These are phyloP conservation scores for Patella caerulea DNA, from an alignment of 2,888 invertebrate genomes.

Conservation along the genomic window DNA sequence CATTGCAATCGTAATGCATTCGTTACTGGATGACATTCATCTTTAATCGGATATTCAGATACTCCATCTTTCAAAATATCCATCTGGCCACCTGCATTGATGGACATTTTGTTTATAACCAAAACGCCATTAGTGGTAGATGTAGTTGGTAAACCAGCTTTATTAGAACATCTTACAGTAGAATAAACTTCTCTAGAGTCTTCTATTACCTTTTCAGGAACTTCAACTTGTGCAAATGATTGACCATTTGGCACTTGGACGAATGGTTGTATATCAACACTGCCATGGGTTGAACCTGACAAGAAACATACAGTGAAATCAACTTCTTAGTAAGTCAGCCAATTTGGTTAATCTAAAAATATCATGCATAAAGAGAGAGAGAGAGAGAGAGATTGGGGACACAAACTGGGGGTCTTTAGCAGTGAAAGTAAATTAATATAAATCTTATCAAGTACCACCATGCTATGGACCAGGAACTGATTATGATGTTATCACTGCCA, in stretches of 20 bases:
- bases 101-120: neutral
- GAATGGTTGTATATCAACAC: neutral
- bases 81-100: neutral
- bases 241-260: neutral
- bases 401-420: too few species aligned
- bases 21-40: neutral
- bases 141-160: slow-evolving; percentile 21
- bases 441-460: too few species aligned
- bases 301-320: too few species aligned
- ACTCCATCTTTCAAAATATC: neutral
- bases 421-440: too few species aligned
- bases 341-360: too few species aligned
- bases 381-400: too few species aligned
- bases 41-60: neutral
- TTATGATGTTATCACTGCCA: too few species aligned
- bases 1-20: neutral
- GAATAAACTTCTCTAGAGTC: slow-evolving; percentile 19
- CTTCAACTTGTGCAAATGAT: neutral
- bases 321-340: too few species aligned
- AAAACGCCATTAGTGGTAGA: neutral
- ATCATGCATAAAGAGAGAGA: too few species aligned
- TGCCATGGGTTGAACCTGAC: neutral
- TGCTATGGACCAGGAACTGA: too few species aligned
- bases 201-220: neutral
- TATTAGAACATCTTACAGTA: slow-evolving; percentile 32